These are phyloP conservation scores for Ecdyonurus torrentis DNA, from an alignment of 2,888 invertebrate species.

Conservation along the genomic window DNA sequence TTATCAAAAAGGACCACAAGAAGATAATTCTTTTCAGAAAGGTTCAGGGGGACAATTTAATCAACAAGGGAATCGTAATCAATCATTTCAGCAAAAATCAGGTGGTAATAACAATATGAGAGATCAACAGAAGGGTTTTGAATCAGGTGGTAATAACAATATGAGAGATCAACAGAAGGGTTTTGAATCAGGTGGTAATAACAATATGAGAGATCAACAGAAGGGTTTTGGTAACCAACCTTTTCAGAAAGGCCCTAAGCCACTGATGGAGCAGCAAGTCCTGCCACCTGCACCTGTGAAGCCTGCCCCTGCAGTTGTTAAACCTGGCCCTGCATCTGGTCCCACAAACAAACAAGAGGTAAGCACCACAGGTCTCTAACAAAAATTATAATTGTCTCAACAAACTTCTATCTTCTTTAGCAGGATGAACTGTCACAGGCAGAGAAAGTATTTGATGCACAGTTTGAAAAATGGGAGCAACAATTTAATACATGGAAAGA, in stretches of 20 bases:
- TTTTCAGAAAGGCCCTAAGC: background rate
- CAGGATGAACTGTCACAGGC: constrained; percentile 37
- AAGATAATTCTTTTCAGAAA: background rate
- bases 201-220: no score
- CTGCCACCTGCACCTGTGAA: background rate
- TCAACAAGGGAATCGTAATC: background rate
- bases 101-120: no score
- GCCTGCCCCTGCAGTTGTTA: background rate
- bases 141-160: no score
- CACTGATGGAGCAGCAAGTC: background rate
- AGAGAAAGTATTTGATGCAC: constrained; percentile 71
- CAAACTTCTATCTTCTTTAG: no score
- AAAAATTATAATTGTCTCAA: no score
- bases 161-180: no score
- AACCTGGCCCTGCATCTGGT: no score
- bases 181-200: no score
- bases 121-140: no score
- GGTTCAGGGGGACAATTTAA: background rate
- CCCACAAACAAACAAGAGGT: no score
- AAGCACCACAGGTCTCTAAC: no score
- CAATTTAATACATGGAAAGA: constrained; percentile 84
- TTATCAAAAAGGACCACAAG: background rate
- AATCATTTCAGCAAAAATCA: background rate
- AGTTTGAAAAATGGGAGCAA: constrained; percentile 81
- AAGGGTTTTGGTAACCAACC: background rate